phyloP scores from a whole-genome alignment of 2,888 invertebrate genomes.

The Omphaloscelis lunosa region DNA sequence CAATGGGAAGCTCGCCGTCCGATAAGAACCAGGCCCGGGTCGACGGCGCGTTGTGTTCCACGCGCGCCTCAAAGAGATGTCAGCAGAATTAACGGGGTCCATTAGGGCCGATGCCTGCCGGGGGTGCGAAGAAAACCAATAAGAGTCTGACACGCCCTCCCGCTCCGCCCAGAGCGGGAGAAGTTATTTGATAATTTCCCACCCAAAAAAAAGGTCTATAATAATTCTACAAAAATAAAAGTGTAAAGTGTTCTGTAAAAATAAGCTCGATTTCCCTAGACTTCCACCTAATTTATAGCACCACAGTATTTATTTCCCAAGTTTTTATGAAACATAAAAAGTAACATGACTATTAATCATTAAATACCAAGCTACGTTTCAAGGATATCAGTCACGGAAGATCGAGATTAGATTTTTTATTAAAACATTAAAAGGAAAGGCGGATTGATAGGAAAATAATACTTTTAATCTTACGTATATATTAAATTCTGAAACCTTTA shows the following conservation, averaged over 20 bases:
- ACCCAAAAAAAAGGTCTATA: too few relatives aligned
- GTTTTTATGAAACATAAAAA: slow-evolving; percentile 39
- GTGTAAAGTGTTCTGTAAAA: too few relatives aligned
- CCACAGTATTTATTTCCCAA: slow-evolving; percentile 10
- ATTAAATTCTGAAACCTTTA: slow-evolving; percentile 52
- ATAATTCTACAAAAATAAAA: background rate
- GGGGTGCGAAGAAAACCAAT: too few relatives aligned
- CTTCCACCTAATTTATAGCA: slow-evolving; percentile 18
- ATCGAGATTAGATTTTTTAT: slow-evolving; percentile 52
- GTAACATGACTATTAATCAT: slow-evolving; percentile 37
- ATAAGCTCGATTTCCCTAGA: background rate
- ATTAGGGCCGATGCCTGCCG: too few relatives aligned
- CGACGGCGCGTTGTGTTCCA: too few relatives aligned
- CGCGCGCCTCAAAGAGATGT: too few relatives aligned
- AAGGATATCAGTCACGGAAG: slow-evolving; percentile 39
- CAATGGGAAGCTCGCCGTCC: too few relatives aligned
- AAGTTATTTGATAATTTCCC: too few relatives aligned
- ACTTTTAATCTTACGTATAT: slow-evolving; percentile 54
- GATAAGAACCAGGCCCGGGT: too few relatives aligned
- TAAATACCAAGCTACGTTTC: slow-evolving; percentile 32
- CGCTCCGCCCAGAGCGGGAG: too few relatives aligned
- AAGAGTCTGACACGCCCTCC: too few relatives aligned
- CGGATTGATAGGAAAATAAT: slow-evolving; percentile 60
- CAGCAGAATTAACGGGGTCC: too few relatives aligned
- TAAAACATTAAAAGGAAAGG: slow-evolving; percentile 43